Conservation (phyloP, 2,888 invertebrate genomes). For the Ophion obscuratus region DNA sequence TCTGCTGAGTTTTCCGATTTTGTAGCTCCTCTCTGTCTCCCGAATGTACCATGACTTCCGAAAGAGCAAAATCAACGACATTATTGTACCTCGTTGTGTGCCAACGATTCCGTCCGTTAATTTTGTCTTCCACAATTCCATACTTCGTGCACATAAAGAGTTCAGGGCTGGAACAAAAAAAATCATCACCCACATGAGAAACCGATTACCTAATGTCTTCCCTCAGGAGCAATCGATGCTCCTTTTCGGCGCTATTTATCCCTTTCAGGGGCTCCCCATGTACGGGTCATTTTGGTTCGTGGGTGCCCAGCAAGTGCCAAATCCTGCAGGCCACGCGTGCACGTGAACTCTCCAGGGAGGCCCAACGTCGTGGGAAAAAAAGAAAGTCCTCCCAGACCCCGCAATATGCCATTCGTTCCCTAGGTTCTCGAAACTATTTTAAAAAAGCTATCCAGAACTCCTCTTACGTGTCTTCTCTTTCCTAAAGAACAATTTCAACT, state of each 20-base stretch:
- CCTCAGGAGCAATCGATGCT: slow-evolving; percentile 38
- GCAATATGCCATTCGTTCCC: background rate
- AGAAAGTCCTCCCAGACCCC: slow-evolving; percentile 9
- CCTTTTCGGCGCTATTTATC: slow-evolving; percentile 8
- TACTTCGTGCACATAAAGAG: background rate
- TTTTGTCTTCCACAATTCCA: background rate
- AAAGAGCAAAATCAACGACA: too few relatives aligned
- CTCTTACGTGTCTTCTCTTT: background rate
- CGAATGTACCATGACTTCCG: too few relatives aligned
- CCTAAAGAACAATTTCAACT: background rate
- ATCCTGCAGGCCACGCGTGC: slow-evolving; percentile 58
- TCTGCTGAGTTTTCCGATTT: too few relatives aligned
- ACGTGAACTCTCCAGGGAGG: slow-evolving; percentile 55
- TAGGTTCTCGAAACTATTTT: background rate
- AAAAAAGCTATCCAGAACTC: background rate
- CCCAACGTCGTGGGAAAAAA: slow-evolving; percentile 53
- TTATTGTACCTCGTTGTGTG: too few relatives aligned
- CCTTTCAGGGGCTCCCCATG: background rate
- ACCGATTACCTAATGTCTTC: slow-evolving; percentile 49
- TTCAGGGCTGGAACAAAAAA: background rate
- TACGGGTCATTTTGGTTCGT: slow-evolving; percentile 15
- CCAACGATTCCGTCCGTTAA: background rate
- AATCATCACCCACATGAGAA: slow-evolving; percentile 36
- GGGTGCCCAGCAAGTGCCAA: slow-evolving; percentile 48
- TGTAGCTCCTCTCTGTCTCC: too few relatives aligned